Base-by-base conservation (phyloP, 2,797 vertebrate species). In the Hippoglossus hippoglossus region DNA sequence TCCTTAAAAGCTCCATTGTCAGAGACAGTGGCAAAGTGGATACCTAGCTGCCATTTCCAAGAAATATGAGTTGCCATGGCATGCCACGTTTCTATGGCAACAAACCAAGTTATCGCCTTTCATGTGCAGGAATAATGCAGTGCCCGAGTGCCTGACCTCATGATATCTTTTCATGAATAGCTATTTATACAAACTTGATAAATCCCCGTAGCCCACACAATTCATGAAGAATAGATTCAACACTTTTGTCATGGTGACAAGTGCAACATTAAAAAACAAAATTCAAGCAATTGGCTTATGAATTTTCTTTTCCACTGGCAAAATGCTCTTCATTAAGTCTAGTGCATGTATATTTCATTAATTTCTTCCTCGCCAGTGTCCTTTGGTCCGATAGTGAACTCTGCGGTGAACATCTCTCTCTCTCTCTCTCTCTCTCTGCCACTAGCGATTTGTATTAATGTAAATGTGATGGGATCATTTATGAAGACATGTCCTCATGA, bases 41-140 rank as follows among this genome's bases (percentile, higher is more conserved):
- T 69, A 53, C 59, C 64, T 77, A 47, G 77, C 85, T 90, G 79
- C 73, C 66, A 80, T 71, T 65, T 36, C 56, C 18, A 15, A 72
- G 73, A 47, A 67, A 69, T 73, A 65, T 21, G 64, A 75, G 82
- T 88, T 72, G 69, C 77, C 49, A 60, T 70, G 52, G 67, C 63
- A 59, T 52, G 50, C 50, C 47, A 11, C 49, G 83, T 93, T 91
- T 75, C 91, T 89, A 91, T 94, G 83, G 87, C 76, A 92, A 93
- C 91, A 80, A 67, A 81, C 63, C 65, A 71, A 82, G 79, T 86
- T 77, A 71, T 79, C 6, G 7, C 55, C 4, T 31, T 81, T 87
- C 71, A 66, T 74, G 58, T 68, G 8, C 36, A 55, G 74, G 72
- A 82, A 80, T 82, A 86, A 85, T 84, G 77, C 54, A 24, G 24